Evolutionary conservation across 1,140 invertebrate genomes (phyloP).

Genomic region (Metaphire vulgaris): DNA sequence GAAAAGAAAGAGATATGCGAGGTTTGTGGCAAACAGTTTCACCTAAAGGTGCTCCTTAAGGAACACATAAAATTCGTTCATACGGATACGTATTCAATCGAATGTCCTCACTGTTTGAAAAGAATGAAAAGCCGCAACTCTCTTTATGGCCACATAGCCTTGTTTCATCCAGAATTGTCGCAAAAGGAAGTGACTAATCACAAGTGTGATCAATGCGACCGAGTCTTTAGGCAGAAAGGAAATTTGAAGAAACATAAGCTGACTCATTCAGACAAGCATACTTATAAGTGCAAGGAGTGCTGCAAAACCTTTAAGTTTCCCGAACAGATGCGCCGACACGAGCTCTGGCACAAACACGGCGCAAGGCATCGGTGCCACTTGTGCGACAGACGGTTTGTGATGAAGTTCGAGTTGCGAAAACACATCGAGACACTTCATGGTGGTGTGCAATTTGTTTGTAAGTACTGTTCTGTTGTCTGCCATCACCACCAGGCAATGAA

Average conservation of each 20-base stretch:
- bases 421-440: slow-evolving; percentile 52
- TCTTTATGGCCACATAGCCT: slow-evolving; percentile 51
- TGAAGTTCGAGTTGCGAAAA: slow-evolving; percentile 49
- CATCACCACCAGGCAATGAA: slow-evolving; percentile 50
- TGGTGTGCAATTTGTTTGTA: slow-evolving; percentile 52
- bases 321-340: slow-evolving; percentile 52
- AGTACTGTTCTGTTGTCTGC: slow-evolving; percentile 49
- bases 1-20: slow-evolving; percentile 53
- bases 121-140: slow-evolving; percentile 55
- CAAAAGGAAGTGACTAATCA: slow-evolving; percentile 45
- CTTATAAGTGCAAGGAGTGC: slow-evolving; percentile 46
- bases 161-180: slow-evolving; percentile 42
- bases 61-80: slow-evolving; percentile 50
- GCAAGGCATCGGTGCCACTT: slow-evolving; percentile 39
- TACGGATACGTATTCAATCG: slow-evolving; percentile 44
- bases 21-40: slow-evolving; percentile 54
- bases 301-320: slow-evolving; percentile 49
- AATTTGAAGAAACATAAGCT: slow-evolving; percentile 52
- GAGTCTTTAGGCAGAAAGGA: slow-evolving; percentile 53
- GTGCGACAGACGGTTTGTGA: slow-evolving; percentile 54
- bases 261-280: slow-evolving; percentile 44
- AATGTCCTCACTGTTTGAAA: slow-evolving; percentile 53
- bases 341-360: slow-evolving; percentile 41
- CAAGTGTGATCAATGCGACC: slow-evolving; percentile 54
- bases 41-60: slow-evolving; percentile 52